Conservation (phyloP, 2,113 vertebrate species). For the Cettia cetti region DNA sequence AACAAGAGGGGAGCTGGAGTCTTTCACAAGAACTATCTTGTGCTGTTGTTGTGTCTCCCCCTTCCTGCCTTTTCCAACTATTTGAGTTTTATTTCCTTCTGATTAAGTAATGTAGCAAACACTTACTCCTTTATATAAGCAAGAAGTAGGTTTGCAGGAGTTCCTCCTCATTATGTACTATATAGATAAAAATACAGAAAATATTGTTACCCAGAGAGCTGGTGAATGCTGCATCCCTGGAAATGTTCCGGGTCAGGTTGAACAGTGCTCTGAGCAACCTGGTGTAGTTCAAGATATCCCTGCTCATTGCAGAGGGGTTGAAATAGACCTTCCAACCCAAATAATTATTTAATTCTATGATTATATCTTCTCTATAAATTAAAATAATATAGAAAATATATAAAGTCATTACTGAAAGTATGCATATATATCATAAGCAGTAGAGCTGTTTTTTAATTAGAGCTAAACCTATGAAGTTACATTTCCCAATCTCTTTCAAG, state of each 20-base stretch:
- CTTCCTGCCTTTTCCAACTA: background rate
- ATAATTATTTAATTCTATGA: background rate
- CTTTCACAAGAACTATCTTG: background rate
- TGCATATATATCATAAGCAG: background rate
- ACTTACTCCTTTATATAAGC: background rate
- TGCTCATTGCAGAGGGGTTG: accelerated
- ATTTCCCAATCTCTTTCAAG: slow-evolving; percentile 69
- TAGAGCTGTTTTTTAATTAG: background rate
- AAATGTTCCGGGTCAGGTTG: background rate
- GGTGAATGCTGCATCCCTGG: background rate
- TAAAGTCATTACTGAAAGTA: background rate
- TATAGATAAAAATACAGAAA: background rate
- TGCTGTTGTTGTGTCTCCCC: background rate
- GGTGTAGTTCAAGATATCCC: background rate
- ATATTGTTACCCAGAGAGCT: background rate
- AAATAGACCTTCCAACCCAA: background rate
- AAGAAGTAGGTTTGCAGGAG: background rate
- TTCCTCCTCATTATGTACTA: background rate
- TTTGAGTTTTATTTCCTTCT: background rate
- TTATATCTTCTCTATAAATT: background rate
- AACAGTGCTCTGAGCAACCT: background rate
- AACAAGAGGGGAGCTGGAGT: background rate
- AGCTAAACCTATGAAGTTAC: background rate
- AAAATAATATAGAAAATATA: background rate
- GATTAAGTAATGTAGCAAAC: background rate